Percentiles rank a stretch among this genome's conserved stretches.
phyloP scores from a whole-genome alignment of 2,113 vertebrate species.

The Nothobranchius kuhntae region DNA sequence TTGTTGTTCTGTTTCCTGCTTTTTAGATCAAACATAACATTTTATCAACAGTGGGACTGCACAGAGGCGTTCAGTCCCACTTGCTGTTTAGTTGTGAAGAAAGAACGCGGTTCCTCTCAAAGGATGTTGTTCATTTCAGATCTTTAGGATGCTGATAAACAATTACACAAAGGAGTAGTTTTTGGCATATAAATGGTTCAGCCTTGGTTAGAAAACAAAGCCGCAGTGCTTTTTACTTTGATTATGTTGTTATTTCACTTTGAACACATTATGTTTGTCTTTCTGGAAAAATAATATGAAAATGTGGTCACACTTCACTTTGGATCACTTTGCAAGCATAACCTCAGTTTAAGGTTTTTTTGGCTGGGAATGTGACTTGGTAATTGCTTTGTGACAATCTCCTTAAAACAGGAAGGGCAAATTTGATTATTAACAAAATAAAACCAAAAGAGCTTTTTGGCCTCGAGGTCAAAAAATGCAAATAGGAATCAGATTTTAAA shows the following conservation, averaged over 20 bases:
- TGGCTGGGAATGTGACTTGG: neutral
- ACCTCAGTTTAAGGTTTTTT: neutral
- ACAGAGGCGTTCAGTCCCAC: constrained; percentile 38
- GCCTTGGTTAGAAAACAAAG: constrained; percentile 26
- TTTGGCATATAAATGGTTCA: constrained; percentile 19
- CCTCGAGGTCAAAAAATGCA: constrained; percentile 44
- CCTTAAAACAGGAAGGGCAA: neutral
- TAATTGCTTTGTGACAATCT: constrained; percentile 4
- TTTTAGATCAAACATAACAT: constrained; percentile 44
- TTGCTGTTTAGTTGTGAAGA: constrained; percentile 45
- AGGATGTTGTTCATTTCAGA: constrained; percentile 26
- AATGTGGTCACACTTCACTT: constrained; percentile 5
- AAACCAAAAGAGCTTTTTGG: constrained; percentile 20
- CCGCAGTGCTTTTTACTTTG: constrained; percentile 17
- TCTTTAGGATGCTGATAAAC: constrained; percentile 38
- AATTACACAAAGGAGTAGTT: constrained; percentile 20
- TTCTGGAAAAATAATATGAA: constrained; percentile 19
- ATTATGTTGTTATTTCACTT: constrained; percentile 30
- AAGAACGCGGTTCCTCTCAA: constrained; percentile 30
- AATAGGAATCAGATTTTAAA: constrained; percentile 55
- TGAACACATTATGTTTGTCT: constrained; percentile 22
- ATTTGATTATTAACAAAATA: constrained; percentile 1
- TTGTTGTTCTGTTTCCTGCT: constrained; percentile 4
- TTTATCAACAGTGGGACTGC: constrained; percentile 16
- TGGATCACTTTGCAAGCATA: neutral